Conservation (phyloP, 1,140 invertebrate species). For the Oryzaephilus surinamensis region DNA sequence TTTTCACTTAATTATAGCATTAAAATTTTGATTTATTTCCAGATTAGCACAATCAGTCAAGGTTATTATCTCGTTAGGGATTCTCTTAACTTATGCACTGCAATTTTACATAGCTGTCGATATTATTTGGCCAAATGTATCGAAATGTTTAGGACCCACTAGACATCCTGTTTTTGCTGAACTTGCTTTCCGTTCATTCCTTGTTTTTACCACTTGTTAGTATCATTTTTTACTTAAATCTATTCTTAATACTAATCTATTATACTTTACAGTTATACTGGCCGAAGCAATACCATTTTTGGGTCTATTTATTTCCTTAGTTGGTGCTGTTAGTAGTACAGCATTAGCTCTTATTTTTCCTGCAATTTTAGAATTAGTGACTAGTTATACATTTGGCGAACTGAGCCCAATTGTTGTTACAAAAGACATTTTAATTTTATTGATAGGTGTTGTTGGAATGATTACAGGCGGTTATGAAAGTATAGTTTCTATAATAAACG, state of each 20-base stretch:
- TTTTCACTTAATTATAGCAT: too few relatives aligned
- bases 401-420: constrained; percentile 33
- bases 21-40: constrained; percentile 31
- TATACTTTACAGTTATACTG: constrained; percentile 67
- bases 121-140: constrained; percentile 48
- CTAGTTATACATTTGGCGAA: constrained; percentile 38
- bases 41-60: constrained; percentile 81
- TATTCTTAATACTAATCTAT: constrained; percentile 5
- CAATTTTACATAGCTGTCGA: constrained; percentile 82
- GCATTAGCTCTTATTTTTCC: constrained; percentile 80
- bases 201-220: constrained; percentile 72
- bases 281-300: constrained; percentile 71
- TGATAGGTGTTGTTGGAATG: constrained; percentile 42
- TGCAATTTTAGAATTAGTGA: constrained; percentile 67
- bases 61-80: constrained; percentile 83
- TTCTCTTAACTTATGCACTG: constrained; percentile 87
- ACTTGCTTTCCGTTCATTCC: constrained; percentile 47
- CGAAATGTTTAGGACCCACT: constrained; percentile 40
- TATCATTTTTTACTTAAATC: constrained; percentile 23
- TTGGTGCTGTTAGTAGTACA: constrained; percentile 77
- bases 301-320: constrained; percentile 79
- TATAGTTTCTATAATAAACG: constrained; percentile 5
- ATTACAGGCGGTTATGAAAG: constrained; percentile 8
- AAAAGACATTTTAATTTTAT: constrained; percentile 47
- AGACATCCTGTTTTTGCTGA: constrained; percentile 40